Percentiles rank a stretch among this genome's conserved stretches.
These are phyloP conservation scores for Rhamnusium bicolor DNA, from an alignment of 2,888 invertebrate species.

Conservation along the genomic window DNA sequence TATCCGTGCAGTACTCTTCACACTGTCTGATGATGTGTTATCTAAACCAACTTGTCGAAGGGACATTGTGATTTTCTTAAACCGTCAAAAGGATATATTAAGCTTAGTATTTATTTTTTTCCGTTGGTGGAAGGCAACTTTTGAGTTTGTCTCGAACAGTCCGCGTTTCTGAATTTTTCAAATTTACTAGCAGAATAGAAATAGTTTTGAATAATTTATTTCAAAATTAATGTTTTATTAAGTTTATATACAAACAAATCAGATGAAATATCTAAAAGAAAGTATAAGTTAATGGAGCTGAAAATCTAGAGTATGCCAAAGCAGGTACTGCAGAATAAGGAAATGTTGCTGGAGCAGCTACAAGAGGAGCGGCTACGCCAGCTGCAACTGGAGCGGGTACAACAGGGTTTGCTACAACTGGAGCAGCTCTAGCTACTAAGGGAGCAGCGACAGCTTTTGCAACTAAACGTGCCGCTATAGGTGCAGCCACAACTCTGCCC, in stretches of 20 bases:
- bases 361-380: background rate
- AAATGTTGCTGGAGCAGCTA: background rate
- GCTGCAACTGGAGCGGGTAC: background rate
- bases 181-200: too few species aligned
- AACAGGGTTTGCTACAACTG: constrained; percentile 54
- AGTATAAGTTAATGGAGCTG: constrained; percentile 43
- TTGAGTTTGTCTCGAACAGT: too few species aligned
- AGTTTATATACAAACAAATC: background rate
- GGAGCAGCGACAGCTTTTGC: constrained; percentile 55
- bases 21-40: too few species aligned
- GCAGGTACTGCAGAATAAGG: constrained; percentile 71
- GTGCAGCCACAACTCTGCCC: constrained; percentile 53
- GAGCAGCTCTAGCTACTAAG: constrained; percentile 18
- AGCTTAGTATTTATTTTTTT: too few species aligned
- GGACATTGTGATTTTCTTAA: too few species aligned
- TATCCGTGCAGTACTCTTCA: too few species aligned
- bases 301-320: constrained; percentile 63
- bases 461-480: constrained; percentile 51
- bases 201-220: too few species aligned
- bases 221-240: background rate
- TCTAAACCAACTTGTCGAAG: too few species aligned
- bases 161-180: too few species aligned
- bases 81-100: too few species aligned
- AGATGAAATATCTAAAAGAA: background rate
- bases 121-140: too few species aligned